These are phyloP conservation scores for Aleiodes testaceus DNA, from an alignment of 2,888 invertebrate species.

Conservation along the genomic window DNA sequence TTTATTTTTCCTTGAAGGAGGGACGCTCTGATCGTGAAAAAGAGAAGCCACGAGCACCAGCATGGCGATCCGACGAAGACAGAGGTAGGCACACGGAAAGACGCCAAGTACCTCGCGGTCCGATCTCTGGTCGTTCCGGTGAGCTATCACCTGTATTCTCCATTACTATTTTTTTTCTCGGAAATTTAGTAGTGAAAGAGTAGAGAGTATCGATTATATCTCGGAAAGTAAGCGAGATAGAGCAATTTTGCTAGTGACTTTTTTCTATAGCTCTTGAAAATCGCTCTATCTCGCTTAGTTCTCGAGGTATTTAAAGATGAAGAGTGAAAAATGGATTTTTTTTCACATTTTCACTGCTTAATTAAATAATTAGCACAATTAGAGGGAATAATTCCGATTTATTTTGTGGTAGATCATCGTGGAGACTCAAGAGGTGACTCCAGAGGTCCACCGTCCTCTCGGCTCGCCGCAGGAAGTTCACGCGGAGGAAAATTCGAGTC, in stretches of 20 bases:
- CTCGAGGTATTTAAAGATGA: too few species aligned
- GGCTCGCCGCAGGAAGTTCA: constrained; percentile 51
- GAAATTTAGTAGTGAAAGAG: too few species aligned
- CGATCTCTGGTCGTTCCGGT: constrained; percentile 59
- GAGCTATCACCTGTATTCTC: constrained; percentile 25
- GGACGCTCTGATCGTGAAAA: constrained; percentile 64
- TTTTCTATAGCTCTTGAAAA: background rate
- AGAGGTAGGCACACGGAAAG: constrained; percentile 57
- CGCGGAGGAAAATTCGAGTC: constrained; percentile 54
- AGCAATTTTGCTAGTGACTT: background rate
- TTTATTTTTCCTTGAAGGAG: constrained; percentile 56
- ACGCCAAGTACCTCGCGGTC: constrained; percentile 51
- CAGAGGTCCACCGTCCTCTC: constrained; percentile 53
- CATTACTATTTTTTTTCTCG: background rate
- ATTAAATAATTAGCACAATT: background rate
- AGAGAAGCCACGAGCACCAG: constrained; percentile 56
- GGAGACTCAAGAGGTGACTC: constrained; percentile 54
- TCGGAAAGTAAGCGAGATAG: background rate
- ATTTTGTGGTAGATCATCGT: constrained; percentile 54
- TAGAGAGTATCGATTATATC: too few species aligned
- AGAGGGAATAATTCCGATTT: background rate
- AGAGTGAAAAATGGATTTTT: too few species aligned
- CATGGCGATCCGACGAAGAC: constrained; percentile 63
- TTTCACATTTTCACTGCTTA: background rate
- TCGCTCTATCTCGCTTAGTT: too few species aligned